These are phyloP conservation scores for Siniperca scherzeri DNA, from an alignment of 2,797 vertebrate genomes.

Conservation along the genomic window DNA sequence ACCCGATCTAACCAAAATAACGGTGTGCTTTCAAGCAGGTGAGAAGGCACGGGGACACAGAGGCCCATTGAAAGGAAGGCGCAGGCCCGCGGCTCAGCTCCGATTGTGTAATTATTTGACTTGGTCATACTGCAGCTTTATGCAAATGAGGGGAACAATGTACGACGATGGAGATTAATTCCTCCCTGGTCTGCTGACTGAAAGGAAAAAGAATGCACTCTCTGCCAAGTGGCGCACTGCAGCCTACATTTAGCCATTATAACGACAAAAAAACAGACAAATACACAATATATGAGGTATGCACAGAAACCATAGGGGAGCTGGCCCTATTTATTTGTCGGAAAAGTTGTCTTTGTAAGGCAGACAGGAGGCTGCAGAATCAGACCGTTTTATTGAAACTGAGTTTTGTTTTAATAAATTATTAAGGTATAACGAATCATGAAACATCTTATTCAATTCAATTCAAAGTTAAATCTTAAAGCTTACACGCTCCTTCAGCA, in stretches of 20 bases:
- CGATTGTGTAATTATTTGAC: slow-evolving; percentile 93
- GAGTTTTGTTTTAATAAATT: slow-evolving; percentile 1
- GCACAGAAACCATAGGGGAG: slow-evolving; percentile 22
- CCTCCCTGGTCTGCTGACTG: slow-evolving; percentile 80
- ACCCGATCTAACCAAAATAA: slow-evolving; percentile 54
- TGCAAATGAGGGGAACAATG: slow-evolving; percentile 94
- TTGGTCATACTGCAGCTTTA: slow-evolving; percentile 95
- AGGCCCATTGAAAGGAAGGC: slow-evolving; percentile 79
- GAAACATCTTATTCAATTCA: not conserved
- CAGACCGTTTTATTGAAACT: not conserved
- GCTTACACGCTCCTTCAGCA: not conserved
- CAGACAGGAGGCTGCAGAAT: not conserved
- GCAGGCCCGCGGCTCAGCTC: slow-evolving; percentile 81
- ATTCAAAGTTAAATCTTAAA: not conserved
- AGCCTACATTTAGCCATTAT: slow-evolving; percentile 66
- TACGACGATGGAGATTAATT: slow-evolving; percentile 89
- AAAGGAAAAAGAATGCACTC: slow-evolving; percentile 77
- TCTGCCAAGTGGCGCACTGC: slow-evolving; percentile 76
- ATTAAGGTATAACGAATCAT: not conserved
- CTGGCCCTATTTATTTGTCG: not conserved
- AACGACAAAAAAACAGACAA: slow-evolving; percentile 32
- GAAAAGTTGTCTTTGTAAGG: slow-evolving; percentile 24
- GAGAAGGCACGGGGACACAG: slow-evolving; percentile 72
- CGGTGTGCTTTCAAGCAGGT: slow-evolving; percentile 76
- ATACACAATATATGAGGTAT: slow-evolving; percentile 41